Conservation (phyloP, 2,113 vertebrate species). For the Cacatua alba region DNA sequence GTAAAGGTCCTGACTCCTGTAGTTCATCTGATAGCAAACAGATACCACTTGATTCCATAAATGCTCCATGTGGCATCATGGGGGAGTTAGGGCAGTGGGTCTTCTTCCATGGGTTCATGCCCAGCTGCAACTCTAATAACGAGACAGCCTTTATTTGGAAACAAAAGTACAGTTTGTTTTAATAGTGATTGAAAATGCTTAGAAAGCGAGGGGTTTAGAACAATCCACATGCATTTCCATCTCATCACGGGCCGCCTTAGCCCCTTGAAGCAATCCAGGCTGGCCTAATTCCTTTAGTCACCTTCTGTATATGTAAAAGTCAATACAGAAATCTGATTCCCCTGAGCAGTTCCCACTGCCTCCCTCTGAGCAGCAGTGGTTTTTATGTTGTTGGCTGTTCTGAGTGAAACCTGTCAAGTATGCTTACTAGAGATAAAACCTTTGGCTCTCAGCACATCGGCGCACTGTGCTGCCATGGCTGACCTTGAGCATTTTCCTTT, state of each 20-base stretch:
- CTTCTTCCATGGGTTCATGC: not conserved
- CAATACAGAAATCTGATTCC: not conserved
- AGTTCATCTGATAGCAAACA: not conserved
- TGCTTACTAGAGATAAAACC: not conserved
- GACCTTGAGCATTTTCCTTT: not conserved
- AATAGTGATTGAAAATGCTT: not conserved
- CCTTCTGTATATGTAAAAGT: conserved; percentile 14
- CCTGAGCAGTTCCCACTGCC: not conserved
- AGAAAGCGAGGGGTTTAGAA: not conserved
- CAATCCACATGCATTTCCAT: not conserved
- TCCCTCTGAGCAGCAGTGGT: not conserved
- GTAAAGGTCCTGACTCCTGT: not conserved
- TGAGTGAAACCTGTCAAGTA: conserved; percentile 2
- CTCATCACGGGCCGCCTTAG: not conserved
- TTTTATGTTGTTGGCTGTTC: not conserved
- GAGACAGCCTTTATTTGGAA: not conserved
- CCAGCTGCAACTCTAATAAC: fast-evolving
- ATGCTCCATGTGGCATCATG: not conserved
- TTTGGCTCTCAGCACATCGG: not conserved
- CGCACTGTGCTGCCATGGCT: not conserved
- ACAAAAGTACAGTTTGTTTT: not conserved
- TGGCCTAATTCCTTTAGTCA: conserved; percentile 36
- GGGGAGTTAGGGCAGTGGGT: not conserved
- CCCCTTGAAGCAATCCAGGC: conserved; percentile 7
- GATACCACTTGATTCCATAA: not conserved